Evolutionary conservation across 2,888 invertebrate species (phyloP), one percentile per base, ranked within the genome.

Genomic region (Chydorus sphaericus): DNA sequence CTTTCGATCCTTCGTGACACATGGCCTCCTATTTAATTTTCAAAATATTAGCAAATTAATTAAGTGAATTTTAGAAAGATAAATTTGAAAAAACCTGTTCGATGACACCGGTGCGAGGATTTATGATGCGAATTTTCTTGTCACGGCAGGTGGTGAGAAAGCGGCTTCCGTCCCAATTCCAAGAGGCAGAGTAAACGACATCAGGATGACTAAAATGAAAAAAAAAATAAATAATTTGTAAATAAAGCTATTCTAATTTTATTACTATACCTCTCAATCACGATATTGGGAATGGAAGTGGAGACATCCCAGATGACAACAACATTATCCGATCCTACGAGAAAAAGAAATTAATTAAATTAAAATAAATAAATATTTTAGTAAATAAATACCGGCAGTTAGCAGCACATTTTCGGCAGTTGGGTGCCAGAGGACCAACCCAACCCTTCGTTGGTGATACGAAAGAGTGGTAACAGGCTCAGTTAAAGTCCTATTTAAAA

Each of bases 61-160:
- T 11, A 33, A 10, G 36, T 10, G 10, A 33, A 33, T n/a, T 33
- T 33, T n/a, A 10, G n/a, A 33, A 11, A 10, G n/a, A 33, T 33
- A n/a, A 33, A 10, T 33, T 33, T 33, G 36, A 33, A 33, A 10
- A 39, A 62, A 73, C 73, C 61, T 66, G 65, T 23, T 68, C 66
- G 28, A 93, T 78, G 64, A 82, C 83, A 20, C 90, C 92, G 29
- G 81, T 83, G 60, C 94, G 78, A 2, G 96, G 92, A 73, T 96
- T 89, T 59, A 94, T 81, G 62, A 96, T 82, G 65, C 87, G 80
- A 66, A 97, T 86, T 73, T 89, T 89, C 72, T 93, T 94, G 72
- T 97, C 96, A 71, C 94, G 89, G 73, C 92, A 93, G 18, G 96
- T 94, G 59, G 94, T 94, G 52, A 93, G 82, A 63, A 97, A 77